Conservation (phyloP, 2,888 invertebrate genomes). For the Tetragonisca angustula region DNA sequence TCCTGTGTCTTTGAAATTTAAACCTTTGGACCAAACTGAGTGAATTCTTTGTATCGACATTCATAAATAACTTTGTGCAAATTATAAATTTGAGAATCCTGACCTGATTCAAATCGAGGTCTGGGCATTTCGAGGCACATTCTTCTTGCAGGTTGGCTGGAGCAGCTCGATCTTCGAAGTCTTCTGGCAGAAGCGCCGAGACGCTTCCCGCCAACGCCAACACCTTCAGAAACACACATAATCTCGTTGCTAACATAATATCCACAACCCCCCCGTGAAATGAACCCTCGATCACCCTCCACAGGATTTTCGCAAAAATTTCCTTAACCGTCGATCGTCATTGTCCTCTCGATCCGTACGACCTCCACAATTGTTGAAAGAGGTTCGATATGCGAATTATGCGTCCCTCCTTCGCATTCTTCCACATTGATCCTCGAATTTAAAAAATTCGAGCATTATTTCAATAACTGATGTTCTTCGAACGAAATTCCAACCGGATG, state of each 20-base stretch:
- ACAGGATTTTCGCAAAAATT: conserved; percentile 23
- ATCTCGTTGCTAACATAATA: conserved; percentile 80
- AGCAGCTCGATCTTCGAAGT: conserved; percentile 69
- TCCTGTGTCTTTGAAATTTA: background rate
- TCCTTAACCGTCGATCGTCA: conserved; percentile 57
- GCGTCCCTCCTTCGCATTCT: conserved; percentile 30
- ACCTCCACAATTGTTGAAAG: conserved; percentile 11
- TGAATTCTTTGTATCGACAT: background rate
- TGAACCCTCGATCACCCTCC: conserved; percentile 53
- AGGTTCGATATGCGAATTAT: conserved; percentile 1
- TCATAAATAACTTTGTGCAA: background rate
- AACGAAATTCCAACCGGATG: conserved; percentile 8
- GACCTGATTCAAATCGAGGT: conserved; percentile 80
- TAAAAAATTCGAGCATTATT: background rate
- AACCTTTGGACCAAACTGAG: background rate
- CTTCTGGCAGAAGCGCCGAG: conserved; percentile 75
- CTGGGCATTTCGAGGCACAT: conserved; percentile 79
- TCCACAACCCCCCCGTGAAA: conserved; percentile 54
- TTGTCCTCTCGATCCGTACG: conserved; percentile 45
- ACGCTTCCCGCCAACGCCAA: conserved; percentile 76
- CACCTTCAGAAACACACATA: conserved; percentile 77
- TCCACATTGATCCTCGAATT: conserved; percentile 41
- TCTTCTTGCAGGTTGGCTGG: conserved; percentile 77
- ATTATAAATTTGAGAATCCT: background rate
- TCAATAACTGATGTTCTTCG: background rate